These are phyloP conservation scores for Cyprinella venusta DNA, from an alignment of 2,797 vertebrate species.

Conservation along the genomic window DNA sequence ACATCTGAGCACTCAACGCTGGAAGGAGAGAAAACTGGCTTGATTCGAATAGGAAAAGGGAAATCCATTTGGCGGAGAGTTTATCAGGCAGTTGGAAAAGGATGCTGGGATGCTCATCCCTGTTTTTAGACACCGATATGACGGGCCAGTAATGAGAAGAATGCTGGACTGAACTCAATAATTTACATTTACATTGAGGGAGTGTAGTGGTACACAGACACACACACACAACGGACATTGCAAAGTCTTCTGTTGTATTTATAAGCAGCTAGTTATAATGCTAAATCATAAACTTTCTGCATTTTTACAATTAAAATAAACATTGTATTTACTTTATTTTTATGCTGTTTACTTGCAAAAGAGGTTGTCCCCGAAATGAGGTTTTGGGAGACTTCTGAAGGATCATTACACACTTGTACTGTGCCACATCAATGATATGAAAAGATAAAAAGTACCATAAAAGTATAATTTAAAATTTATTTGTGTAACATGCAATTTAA, in stretches of 20 bases:
- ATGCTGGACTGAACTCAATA: conserved; percentile 48
- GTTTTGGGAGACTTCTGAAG: not conserved
- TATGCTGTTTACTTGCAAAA: not conserved
- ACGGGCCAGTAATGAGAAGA: conserved; percentile 58
- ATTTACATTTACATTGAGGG: conserved; percentile 23
- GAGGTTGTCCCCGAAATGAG: not conserved
- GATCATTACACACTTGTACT: not conserved
- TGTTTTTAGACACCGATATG: conserved; percentile 58
- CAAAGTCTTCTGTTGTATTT: not conserved
- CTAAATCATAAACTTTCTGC: too few species aligned
- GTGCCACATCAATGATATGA: not conserved
- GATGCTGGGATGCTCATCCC: conserved; percentile 62
- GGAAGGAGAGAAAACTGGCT: not conserved
- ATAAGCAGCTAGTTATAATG: not conserved
- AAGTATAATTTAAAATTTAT: not conserved
- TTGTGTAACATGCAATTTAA: not conserved
- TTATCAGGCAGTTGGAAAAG: conserved; percentile 53
- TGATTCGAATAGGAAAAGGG: conserved; percentile 60
- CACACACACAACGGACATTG: not conserved
- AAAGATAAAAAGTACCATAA: not conserved
- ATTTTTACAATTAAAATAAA: too few species aligned
- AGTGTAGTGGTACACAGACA: not conserved
- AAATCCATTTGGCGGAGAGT: conserved; percentile 61
- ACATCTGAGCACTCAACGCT: conserved; percentile 41
- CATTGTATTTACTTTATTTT: too few species aligned